Evolutionary conservation across 37 sponge, comb jelly and placozoan genomes (phyloP).

Genomic region (Chondrosia reniformis): DNA sequence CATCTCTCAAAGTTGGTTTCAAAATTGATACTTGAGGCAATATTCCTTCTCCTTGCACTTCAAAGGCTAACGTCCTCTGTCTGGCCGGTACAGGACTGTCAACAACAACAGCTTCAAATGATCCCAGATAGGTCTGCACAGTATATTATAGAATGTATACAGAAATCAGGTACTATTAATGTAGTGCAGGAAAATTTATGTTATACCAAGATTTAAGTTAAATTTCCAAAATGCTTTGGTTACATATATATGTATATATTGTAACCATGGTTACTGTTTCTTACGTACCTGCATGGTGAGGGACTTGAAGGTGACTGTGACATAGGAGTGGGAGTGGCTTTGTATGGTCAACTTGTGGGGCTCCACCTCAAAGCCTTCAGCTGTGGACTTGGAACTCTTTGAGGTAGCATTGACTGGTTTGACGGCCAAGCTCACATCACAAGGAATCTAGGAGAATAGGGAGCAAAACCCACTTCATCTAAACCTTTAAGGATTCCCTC

Average conservation of each 20-base stretch:
- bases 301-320: constrained; percentile 86
- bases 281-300: constrained; percentile 74
- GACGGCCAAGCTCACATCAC: constrained; percentile 68
- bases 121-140: constrained; percentile 51
- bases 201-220: background rate
- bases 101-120: constrained; percentile 56
- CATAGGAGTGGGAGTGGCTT: constrained; percentile 80
- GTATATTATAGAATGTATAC: background rate
- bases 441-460: constrained; percentile 55
- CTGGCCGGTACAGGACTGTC: constrained; percentile 43
- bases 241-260: background rate
- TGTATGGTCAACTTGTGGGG: constrained; percentile 73
- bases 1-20: constrained; percentile 60
- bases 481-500: too few species aligned
- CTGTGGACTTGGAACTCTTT: constrained; percentile 40
- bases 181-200: background rate
- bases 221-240: background rate
- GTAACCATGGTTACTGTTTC: background rate
- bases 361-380: constrained; percentile 81
- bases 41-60: constrained; percentile 94
- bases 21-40: constrained; percentile 82
- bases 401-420: constrained; percentile 19
- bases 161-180: background rate
- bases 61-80: constrained; percentile 69
- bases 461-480: background rate